These are phyloP conservation scores for Metaphire vulgaris DNA, from an alignment of 1,140 invertebrate genomes.

Conservation along the genomic window DNA sequence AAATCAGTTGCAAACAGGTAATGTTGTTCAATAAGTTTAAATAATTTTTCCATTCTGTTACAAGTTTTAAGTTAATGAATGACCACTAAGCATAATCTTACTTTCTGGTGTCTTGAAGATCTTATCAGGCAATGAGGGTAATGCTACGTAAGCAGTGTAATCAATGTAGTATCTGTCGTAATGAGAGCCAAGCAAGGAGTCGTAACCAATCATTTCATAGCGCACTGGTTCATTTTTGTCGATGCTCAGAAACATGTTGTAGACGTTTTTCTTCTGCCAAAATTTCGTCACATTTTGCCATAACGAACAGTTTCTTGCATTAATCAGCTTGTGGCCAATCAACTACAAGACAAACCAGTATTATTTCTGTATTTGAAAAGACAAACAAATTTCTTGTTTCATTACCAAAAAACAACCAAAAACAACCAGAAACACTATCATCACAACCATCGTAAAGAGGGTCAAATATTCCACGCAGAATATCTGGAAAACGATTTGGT, in stretches of 20 bases:
- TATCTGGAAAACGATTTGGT: no score
- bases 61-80: not conserved
- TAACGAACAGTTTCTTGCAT: constrained; percentile 57
- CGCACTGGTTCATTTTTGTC: constrained; percentile 59
- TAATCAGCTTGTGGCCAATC: constrained; percentile 29
- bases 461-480: no score
- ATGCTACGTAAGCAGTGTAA: constrained; percentile 67
- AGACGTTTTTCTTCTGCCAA: constrained; percentile 76
- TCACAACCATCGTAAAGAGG: not conserved
- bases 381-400: no score
- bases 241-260: constrained; percentile 57
- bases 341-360: constrained; percentile 32
- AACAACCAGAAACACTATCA: not conserved
- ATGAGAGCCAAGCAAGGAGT: constrained; percentile 83
- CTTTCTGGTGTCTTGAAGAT: not conserved
- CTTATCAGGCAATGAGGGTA: constrained; percentile 35
- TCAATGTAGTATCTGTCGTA: constrained; percentile 89
- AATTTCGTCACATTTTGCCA: constrained; percentile 64
- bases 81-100: not conserved
- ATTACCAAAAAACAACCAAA: constrained; percentile 7
- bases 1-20: not conserved
- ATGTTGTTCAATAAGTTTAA: not conserved
- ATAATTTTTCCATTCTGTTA: not conserved
- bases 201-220: constrained; percentile 90
- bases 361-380: no score